A percentile compares a stretch with the other conserved stretches of the same genome.
These are phyloP conservation scores for Ectemnius lituratus DNA, from an alignment of 2,888 invertebrate genomes.

Conservation along the genomic window DNA sequence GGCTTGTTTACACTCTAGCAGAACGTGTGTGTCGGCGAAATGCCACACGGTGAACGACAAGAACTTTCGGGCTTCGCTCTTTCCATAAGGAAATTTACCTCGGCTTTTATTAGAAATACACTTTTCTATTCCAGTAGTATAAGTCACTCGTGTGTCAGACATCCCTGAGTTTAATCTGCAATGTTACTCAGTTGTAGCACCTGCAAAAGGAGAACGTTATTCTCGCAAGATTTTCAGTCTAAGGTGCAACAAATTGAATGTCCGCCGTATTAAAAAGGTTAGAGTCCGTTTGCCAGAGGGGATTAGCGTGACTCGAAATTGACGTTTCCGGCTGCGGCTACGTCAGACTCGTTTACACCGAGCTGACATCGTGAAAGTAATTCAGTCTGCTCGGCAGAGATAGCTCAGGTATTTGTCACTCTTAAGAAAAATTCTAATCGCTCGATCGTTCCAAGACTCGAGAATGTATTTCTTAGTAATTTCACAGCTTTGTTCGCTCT, in stretches of 20 bases:
- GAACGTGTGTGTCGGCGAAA: slow-evolving; percentile 44
- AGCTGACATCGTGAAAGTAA: slow-evolving; percentile 63
- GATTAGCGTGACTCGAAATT: slow-evolving; percentile 69
- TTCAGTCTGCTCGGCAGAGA: slow-evolving; percentile 51
- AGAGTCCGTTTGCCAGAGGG: slow-evolving; percentile 48
- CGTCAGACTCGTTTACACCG: slow-evolving; percentile 30
- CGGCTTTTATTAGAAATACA: no score
- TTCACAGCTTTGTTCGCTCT: not conserved
- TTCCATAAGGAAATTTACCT: no score
- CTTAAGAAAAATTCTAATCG: not conserved
- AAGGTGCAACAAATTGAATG: slow-evolving; percentile 13
- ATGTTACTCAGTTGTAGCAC: no score
- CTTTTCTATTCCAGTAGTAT: no score
- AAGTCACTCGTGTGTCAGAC: no score
- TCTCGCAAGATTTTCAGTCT: not conserved
- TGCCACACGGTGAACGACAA: not conserved
- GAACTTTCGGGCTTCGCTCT: no score
- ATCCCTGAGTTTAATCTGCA: no score
- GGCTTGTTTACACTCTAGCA: slow-evolving; percentile 48
- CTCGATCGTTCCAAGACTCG: slow-evolving; percentile 10
- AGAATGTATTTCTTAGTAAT: not conserved
- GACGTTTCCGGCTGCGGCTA: slow-evolving; percentile 73
- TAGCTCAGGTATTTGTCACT: slow-evolving; percentile 27
- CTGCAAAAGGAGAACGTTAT: no score
- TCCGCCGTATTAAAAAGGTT: slow-evolving; percentile 18